Evolutionary conservation across 2,797 vertebrate genomes (phyloP).

Genomic region (Erpetoichthys calabaricus): DNA sequence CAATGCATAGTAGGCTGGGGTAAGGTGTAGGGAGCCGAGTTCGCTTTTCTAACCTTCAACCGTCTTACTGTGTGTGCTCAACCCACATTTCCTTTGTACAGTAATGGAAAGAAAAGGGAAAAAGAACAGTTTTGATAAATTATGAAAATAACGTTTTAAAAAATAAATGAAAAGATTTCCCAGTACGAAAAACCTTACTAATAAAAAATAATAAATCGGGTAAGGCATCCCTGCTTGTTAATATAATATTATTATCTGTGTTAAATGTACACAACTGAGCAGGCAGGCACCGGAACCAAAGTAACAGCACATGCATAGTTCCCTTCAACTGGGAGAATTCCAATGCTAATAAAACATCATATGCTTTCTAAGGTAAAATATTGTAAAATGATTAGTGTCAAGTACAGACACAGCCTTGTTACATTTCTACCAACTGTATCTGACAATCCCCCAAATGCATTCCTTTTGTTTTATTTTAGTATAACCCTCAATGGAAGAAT

Average conservation of each 20-base stretch:
- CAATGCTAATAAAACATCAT: slow-evolving; percentile 40
- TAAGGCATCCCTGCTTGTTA: slow-evolving; percentile 99
- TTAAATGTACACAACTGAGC: slow-evolving; percentile 65
- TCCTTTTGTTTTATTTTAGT: too few species aligned
- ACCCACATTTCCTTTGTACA: slow-evolving; percentile 44
- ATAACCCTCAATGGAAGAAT: too few species aligned
- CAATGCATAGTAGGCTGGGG: slow-evolving; percentile 93
- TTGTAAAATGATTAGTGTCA: slow-evolving; percentile 43
- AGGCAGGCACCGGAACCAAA: slow-evolving; percentile 77
- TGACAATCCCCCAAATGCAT: too few species aligned
- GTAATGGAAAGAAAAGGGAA: slow-evolving; percentile 43
- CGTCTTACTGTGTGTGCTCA: slow-evolving; percentile 61
- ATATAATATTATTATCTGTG: slow-evolving; percentile 73
- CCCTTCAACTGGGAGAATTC: slow-evolving; percentile 61
- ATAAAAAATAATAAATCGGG: slow-evolving; percentile 71
- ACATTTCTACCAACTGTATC: slow-evolving; percentile 26
- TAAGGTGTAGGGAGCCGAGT: too few species aligned
- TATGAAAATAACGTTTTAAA: slow-evolving; percentile 44
- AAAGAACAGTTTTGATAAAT: slow-evolving; percentile 34
- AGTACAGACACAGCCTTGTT: slow-evolving; percentile 26
- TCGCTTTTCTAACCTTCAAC: too few species aligned
- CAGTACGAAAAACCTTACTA: slow-evolving; percentile 2
- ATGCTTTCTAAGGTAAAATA: slow-evolving; percentile 54
- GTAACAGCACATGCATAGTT: slow-evolving; percentile 79
- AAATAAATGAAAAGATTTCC: slow-evolving; percentile 11